Conservation (phyloP, 2,797 vertebrate species). For the Hapalemur alaotrensis region DNA sequence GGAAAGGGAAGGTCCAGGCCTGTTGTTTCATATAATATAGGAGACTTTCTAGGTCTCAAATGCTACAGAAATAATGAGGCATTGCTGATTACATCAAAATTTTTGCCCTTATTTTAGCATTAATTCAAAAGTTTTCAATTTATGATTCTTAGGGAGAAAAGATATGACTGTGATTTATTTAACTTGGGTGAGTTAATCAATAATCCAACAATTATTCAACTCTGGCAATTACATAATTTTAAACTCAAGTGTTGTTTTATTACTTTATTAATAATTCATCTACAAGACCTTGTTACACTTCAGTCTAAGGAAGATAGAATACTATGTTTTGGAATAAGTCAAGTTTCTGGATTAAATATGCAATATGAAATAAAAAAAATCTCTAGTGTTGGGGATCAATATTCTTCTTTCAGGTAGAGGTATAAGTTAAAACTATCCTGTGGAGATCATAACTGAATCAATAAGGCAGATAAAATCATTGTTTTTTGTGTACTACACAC, state of each 20-base stretch:
- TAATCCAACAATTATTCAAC: constrained; percentile 1
- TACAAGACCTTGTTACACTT: neutral
- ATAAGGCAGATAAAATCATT: constrained; percentile 5
- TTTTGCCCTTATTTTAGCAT: constrained; percentile 28
- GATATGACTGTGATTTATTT: neutral
- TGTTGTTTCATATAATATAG: neutral
- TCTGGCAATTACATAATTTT: constrained; percentile 26
- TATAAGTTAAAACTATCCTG: constrained; percentile 29
- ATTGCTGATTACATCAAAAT: neutral
- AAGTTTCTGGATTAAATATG: neutral
- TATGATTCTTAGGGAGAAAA: neutral
- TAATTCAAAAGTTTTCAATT: constrained; percentile 22
- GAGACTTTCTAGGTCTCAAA: neutral
- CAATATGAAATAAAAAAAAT: neutral
- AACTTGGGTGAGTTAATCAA: neutral
- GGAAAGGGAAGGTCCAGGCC: neutral
- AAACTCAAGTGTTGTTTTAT: constrained; percentile 46
- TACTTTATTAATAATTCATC: constrained; percentile 6
- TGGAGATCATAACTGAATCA: neutral
- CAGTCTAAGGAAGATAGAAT: neutral
- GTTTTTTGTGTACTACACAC: neutral
- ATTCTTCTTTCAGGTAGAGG: neutral
- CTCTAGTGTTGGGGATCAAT: neutral
- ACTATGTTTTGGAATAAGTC: constrained; percentile 1
- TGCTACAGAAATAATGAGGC: neutral